phyloP scores from a whole-genome alignment of 2,888 invertebrate species.

The Stictocephala bisonia region DNA sequence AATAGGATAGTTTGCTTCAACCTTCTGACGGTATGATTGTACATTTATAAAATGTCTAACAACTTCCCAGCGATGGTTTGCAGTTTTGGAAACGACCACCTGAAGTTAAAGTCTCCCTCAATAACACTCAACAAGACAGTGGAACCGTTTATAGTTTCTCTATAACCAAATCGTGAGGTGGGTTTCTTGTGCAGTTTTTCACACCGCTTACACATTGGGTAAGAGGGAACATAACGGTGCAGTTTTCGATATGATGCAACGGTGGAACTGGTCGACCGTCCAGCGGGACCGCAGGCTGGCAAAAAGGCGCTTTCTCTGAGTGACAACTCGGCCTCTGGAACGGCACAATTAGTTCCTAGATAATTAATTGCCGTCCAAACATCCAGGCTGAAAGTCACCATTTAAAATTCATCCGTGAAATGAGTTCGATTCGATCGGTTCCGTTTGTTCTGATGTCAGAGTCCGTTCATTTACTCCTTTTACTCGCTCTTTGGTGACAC shows the following conservation, averaged over 20 bases:
- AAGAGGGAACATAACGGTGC: background rate
- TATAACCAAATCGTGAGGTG: no score
- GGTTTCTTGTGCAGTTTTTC: no score
- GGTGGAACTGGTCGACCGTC: background rate
- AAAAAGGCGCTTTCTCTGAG: conserved; percentile 34
- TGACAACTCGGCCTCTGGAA: background rate
- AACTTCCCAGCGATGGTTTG: no score
- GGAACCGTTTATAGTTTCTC: no score
- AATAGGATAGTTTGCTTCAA: no score
- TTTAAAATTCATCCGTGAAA: conserved; percentile 27
- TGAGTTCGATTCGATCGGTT: conserved; percentile 24
- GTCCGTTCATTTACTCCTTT: no score
- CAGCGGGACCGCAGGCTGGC: conserved; percentile 8
- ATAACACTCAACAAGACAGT: no score
- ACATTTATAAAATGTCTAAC: no score
- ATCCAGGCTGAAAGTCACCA: conserved; percentile 35
- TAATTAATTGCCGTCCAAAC: conserved; percentile 26
- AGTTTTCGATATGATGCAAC: conserved; percentile 23
- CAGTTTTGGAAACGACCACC: no score
- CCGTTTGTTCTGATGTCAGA: background rate
- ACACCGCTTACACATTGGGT: background rate
- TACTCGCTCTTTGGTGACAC: no score
- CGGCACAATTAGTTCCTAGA: conserved; percentile 14
- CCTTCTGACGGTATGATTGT: no score
- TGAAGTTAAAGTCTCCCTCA: no score